Evolutionary conservation across 2,797 vertebrate species (phyloP).

Genomic region (Smutsia temminckii): DNA sequence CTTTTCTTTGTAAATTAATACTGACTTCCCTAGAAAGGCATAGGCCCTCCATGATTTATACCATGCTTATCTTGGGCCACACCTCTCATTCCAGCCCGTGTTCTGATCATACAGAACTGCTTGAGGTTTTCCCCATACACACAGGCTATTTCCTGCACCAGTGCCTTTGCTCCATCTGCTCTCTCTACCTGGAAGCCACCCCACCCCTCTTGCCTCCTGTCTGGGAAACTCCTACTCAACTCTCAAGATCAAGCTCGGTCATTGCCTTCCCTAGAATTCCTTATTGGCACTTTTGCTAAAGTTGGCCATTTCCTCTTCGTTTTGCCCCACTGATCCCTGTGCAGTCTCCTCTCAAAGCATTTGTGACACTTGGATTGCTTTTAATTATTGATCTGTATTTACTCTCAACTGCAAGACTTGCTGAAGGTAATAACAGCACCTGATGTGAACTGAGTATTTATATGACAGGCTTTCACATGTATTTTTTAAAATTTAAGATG

Average conservation of each 20-base stretch:
- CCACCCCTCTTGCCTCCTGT: neutral
- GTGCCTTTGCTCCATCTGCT: neutral
- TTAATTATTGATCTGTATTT: slow-evolving; percentile 14
- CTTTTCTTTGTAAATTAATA: neutral
- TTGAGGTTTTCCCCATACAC: neutral
- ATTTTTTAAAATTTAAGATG: neutral
- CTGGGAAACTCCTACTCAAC: slow-evolving; percentile 50
- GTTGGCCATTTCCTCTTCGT: neutral
- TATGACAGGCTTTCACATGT: neutral
- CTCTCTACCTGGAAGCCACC: slow-evolving; percentile 56
- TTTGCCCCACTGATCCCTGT: neutral
- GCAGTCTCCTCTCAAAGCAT: neutral
- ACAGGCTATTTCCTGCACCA: neutral
- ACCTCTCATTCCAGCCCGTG: neutral
- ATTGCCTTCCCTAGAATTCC: slow-evolving; percentile 4
- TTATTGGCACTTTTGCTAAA: neutral
- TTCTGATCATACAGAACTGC: neutral
- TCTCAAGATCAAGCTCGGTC: neutral
- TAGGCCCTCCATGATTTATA: neutral
- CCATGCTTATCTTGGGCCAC: neutral
- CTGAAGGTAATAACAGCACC: neutral
- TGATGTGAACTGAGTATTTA: neutral
- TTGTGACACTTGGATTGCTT: neutral
- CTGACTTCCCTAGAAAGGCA: neutral
- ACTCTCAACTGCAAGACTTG: neutral